Evolutionary conservation across 2,113 vertebrate species (phyloP), one percentile per base, ranked within the genome.

Genomic region (Eptesicus fuscus): DNA sequence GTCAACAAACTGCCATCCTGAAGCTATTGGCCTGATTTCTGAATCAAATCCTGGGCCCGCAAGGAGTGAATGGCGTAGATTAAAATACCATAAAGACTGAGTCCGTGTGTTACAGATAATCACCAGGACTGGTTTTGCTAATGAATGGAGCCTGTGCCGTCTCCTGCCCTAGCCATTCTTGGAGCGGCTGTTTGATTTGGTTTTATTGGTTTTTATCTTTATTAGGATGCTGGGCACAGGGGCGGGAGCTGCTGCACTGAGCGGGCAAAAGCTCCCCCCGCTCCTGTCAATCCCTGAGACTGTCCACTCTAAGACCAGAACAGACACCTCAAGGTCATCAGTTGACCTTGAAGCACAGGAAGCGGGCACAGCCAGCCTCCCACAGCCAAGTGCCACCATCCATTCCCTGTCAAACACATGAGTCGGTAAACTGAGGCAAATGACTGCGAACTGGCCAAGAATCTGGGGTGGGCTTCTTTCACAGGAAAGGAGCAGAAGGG

Each of bases 81-180:
- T 87, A 87, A 94, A 95, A 91, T 73, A 23, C 82, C 85, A 42
- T 88, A 9, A 93, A 96, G 92, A 61, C 83, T 67, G 56, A 16
- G 71, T 79, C 92, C 28, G 35, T 25, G 12, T n/a, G 77, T 89
- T 73, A 83, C 80, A 88, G 92, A 92, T 74, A 89, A 93, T 69
- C 76, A 61, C 80, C 77, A 35, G 77, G 88, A 73, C 69, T 88
- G 44, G n/a, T 28, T 92, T 88, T 80, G 84, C 74, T 92, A 65
- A 78, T 70, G 73, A 84, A 25, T 10, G 88, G 71, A 69, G 88
- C 44, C 93, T 42, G 70, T 1, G 4, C 78, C 79, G 76, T 18
- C 51, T 90, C 44, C 61, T 23, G 87, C 51, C 90, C 51, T 8
- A 7, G 88, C 47, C 32, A 12, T 77, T 92, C 96, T 91, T 67